Base-by-base conservation (phyloP, 2,888 invertebrate species). In the Platycheirus albimanus region DNA sequence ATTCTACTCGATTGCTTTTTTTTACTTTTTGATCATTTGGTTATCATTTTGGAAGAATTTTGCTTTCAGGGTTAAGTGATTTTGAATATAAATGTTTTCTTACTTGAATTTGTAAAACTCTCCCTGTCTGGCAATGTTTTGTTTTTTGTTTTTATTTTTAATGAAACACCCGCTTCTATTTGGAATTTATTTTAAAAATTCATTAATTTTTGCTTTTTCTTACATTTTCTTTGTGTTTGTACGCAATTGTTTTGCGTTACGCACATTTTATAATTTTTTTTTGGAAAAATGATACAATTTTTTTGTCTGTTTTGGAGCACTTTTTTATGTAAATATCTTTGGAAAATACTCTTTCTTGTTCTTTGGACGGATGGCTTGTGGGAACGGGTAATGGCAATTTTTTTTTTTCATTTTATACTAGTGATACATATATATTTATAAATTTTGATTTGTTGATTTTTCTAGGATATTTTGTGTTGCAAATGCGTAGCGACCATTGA, bases 371-470 rank as follows among this genome's bases (percentile, higher is more conserved):
- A 83, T 85, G 84, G 90, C 90, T 90, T 90, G 87, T 87, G 90
- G 90, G 90, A 89, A 89, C 88, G 89, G 90, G 89, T 90, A 90
- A 90, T 90, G 90, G 90, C 89, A 90, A 89, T 90, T 89, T 89
- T 89, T 89, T 74, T 64, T n/a, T 64, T 19, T n/a, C n/a, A n/a
- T n/a, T 17, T 51, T 52, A 67, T 30, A 8, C n/a, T n/a, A n/a
- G n/a, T n/a, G n/a, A n/a, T n/a, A n/a, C n/a, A n/a, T n/a, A n/a
- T n/a, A 13, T 3, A 1, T 24, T n/a, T 41, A 3, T 24, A 17
- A 2, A 28, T 52, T 19, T n/a, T 17, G 15, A 49, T 15, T 4
- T 28, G 5, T 30, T 71, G 33, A 13, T 11, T 17, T 61, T 28
- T 61, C 1, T 30, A 8, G 11, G 30, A 30, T 52, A 54, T 45